A percentile compares a stretch with the other conserved stretches of the same genome.
Evolutionary conservation across 1,140 invertebrate genomes (phyloP).

Genomic region (Ridgeia piscesae): DNA sequence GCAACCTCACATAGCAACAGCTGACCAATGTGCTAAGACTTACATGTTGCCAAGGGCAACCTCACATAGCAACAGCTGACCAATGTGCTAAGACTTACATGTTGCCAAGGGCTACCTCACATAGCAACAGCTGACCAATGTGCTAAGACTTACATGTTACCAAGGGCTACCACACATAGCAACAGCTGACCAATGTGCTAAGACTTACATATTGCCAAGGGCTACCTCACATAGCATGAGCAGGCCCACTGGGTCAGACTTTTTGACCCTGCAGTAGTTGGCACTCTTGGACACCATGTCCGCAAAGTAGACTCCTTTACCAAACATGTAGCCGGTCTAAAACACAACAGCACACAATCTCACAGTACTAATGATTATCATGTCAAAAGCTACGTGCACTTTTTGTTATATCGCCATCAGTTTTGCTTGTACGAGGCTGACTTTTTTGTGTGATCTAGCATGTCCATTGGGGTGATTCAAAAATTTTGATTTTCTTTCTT

Average conservation of each 20-base stretch:
- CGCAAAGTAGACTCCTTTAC: conserved; percentile 86
- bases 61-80: conserved; percentile 72
- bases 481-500: too few relatives aligned
- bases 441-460: too few relatives aligned
- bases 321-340: conserved; percentile 94
- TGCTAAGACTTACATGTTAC: conserved; percentile 75
- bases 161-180: conserved; percentile 93
- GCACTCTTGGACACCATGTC: conserved; percentile 99
- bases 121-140: conserved; percentile 61
- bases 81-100: conserved; percentile 68
- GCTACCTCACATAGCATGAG: conserved; percentile 94
- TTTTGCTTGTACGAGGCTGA: too few relatives aligned
- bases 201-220: conserved; percentile 82
- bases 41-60: too few relatives aligned
- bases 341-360: conserved; percentile 30
- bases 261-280: conserved; percentile 88
- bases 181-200: conserved; percentile 38
- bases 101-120: conserved; percentile 93
- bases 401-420: too few relatives aligned
- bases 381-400: background rate
- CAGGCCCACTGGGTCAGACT: conserved; percentile 73
- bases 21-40: too few relatives aligned
- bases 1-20: too few relatives aligned
- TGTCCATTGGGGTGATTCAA: too few relatives aligned
- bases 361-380: background rate